Evolutionary conservation across 2,797 vertebrate genomes (phyloP), one percentile per base, ranked within the genome.

Genomic region (Hydrolagus colliei): DNA sequence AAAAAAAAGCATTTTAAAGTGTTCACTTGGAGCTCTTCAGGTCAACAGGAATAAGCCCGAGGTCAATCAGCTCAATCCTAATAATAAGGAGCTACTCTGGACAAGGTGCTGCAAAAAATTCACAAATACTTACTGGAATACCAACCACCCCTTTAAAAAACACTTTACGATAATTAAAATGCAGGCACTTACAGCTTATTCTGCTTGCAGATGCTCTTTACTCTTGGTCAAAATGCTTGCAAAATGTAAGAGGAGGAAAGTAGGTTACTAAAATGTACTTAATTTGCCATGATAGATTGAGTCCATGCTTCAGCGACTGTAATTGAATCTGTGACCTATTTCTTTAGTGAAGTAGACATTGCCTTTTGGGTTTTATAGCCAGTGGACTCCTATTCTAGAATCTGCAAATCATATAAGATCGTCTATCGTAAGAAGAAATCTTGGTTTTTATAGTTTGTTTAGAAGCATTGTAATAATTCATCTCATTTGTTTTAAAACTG

Each of bases 231-330:
- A 97, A 95, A 94, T 97, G 96, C 98, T 96, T 97, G 97, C 98
- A 98, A 97, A 97, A 98, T 97, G 97, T 95, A 94, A 94, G 95
- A 95, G 32, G 79, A 96, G 96, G 97, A 98, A 98, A 97, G 96
- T 98, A 98, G 97, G 97, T 98, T 98, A 96, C 97, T 98, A 98
- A 99, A 98, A 98, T 95, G 96, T 96, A 98, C 97, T 98, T 99
- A 99, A 99, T 99, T 98, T 99, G 97, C 96, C 97, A 98, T 99
- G 98, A 99, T 99, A 99, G 98, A 99, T 98, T 98, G 97, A 97
- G 97, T 98, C 96, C 96, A 98, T 96, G 97, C 97, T 97, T 97
- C 97, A 96, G 93, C 97, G 97, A 94, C 95, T 98, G 96, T 99
- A 99, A 99, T 98, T 98, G 97, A 99, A 98, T 98, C 97, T 97